Evolutionary conservation across 1,140 invertebrate genomes (phyloP), one percentile per base, ranked within the genome.

Genomic region (Dreissena polymorpha): DNA sequence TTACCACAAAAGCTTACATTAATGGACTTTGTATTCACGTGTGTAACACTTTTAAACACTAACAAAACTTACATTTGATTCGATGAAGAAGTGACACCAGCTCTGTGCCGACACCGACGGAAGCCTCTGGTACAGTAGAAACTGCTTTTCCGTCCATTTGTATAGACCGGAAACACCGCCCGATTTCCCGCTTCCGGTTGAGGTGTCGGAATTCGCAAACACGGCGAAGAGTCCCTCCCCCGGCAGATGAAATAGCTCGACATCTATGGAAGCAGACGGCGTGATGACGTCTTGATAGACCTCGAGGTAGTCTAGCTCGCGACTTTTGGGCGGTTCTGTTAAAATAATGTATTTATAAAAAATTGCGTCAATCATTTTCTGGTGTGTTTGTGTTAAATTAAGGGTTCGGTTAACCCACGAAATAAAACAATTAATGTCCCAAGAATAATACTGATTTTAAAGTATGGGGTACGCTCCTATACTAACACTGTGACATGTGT

Each of bases 191-290:
- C 71, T 69, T 0, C 60, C 39, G 55, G 80, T 71, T 0, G 55
- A 27, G 55, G 82, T 70, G 13, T 78, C 84, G 5, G 83, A 87
- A 53, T 87, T 88, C 18, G 90, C 90, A 76, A 92, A 90, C 21
- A 87, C 88, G 12, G 91, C 89, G 82, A 93, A 93, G 29, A 87
- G 79, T 21, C 92, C 92, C 69, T 91, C 91, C 10, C 86, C 88
- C 0, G 88, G 89, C 14, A 93, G 89, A 12, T 74, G 82, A 68
- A 93, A 93, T 16, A 92, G 76, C 71, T 92, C 89, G 0, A 93
- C 86, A 70, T 93, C 92, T 16, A 92, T 89, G 0, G 89, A 86
- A 8, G 89, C 86, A 0, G 89, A 87, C 0, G 89, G 88, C 0
- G 88, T 89, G 12, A 86, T 60, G 14, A 93, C 60, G n/a, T 88